Conservation (phyloP, 2,888 invertebrate species). For the Cybosia mesomella region DNA sequence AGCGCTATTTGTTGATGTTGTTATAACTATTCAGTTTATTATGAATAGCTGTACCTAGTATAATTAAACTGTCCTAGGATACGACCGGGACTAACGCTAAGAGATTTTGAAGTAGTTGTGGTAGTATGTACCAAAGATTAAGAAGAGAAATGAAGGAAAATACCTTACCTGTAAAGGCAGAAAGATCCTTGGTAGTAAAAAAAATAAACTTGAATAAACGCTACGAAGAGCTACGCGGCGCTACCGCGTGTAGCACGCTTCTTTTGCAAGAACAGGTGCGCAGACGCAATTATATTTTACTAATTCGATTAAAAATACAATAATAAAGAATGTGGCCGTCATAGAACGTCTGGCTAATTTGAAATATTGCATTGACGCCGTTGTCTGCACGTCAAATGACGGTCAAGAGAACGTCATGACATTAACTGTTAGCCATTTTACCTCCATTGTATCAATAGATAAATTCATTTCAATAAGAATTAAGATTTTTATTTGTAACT, state of each 20-base stretch:
- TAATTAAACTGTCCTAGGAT: no score
- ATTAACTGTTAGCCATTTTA: no score
- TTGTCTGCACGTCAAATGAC: background rate
- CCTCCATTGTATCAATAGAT: no score
- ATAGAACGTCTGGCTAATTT: background rate
- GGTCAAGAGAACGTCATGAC: background rate
- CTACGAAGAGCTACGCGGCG: slow-evolving; percentile 21
- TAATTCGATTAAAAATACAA: background rate
- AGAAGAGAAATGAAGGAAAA: background rate
- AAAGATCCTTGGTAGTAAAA: background rate
- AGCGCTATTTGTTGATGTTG: no score
- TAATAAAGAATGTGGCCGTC: background rate
- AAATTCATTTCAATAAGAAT: no score
- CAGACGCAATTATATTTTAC: background rate
- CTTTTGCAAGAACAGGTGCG: background rate
- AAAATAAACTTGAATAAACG: background rate
- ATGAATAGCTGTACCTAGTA: no score
- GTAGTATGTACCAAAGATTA: background rate
- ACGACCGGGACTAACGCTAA: no score
- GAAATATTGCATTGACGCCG: background rate
- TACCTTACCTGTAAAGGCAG: background rate
- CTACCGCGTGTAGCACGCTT: slow-evolving; percentile 16
- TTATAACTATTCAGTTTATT: no score
- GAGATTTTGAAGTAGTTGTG: no score
- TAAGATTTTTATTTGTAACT: no score